phyloP scores from a whole-genome alignment of 2,888 invertebrate genomes.

The Troides aeacus region DNA sequence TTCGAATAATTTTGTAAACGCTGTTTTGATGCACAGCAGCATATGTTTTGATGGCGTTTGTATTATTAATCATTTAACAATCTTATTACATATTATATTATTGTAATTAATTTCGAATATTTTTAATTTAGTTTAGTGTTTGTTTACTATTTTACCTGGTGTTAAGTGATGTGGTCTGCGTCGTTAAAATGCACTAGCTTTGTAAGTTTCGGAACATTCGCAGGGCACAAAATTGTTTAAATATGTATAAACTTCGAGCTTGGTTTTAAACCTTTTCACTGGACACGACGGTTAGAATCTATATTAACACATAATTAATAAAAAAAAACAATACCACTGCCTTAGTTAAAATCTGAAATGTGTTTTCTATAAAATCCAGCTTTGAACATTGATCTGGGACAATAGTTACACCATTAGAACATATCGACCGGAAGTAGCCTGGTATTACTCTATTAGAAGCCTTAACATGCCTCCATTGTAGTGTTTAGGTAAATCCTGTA shows the following conservation, averaged over 20 bases:
- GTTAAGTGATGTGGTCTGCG: too few species aligned
- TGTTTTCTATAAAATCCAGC: neutral
- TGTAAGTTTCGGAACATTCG: conserved; percentile 3
- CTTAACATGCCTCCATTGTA: neutral
- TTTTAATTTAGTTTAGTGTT: too few species aligned
- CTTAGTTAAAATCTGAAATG: neutral
- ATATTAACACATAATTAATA: neutral
- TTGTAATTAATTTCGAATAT: too few species aligned
- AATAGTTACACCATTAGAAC: conserved; percentile 8
- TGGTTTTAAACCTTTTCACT: neutral
- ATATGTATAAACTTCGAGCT: neutral
- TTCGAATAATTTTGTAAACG: too few species aligned
- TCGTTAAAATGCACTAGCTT: too few species aligned
- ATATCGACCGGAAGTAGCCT: conserved; percentile 12
- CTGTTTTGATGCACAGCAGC: too few species aligned
- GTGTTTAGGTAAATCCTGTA: conserved; percentile 4
- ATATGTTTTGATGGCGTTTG: too few species aligned
- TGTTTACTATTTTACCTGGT: too few species aligned
- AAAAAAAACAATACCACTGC: conserved; percentile 7
- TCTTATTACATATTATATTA: too few species aligned
- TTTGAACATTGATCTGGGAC: neutral
- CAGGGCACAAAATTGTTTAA: conserved; percentile 14
- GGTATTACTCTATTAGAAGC: neutral
- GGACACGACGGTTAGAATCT: neutral
- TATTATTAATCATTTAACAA: too few species aligned